A percentile compares a stretch with the other conserved stretches of the same genome.
Evolutionary conservation across 2,888 invertebrate species (phyloP).

Genomic region (Euzophera pinguis): DNA sequence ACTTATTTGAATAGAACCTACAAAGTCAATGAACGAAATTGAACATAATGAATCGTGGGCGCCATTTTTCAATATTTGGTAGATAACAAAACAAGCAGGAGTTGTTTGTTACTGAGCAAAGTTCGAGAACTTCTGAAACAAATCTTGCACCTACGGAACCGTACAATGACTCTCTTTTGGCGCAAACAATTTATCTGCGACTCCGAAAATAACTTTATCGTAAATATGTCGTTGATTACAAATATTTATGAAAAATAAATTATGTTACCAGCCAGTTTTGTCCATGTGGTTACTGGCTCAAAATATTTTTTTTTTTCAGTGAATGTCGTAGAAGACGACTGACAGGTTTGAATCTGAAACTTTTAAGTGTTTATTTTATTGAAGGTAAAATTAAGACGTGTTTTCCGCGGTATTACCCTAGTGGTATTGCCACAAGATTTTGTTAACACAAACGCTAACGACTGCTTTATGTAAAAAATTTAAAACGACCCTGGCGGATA

Average conservation of each 20-base stretch:
- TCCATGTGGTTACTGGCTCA: no score
- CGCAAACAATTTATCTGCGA: slow-evolving; percentile 7
- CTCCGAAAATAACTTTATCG: slow-evolving; percentile 1
- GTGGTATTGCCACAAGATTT: no score
- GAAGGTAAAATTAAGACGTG: no score
- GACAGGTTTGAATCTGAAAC: no score
- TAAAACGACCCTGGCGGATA: no score
- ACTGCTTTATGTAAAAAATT: no score
- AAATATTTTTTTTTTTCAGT: no score
- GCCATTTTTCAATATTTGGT: slow-evolving; percentile 6
- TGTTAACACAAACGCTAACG: no score
- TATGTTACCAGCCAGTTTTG: no score
- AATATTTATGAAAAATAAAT: background rate
- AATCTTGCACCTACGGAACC: slow-evolving; percentile 1
- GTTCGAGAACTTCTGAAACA: background rate
- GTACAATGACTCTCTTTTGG: background rate
- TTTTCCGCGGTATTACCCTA: no score
- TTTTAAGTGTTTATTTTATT: no score
- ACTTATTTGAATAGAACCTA: background rate
- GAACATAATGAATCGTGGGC: slow-evolving; percentile 18
- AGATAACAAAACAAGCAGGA: slow-evolving; percentile 1
- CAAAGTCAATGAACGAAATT: background rate
- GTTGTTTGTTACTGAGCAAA: slow-evolving; percentile 8
- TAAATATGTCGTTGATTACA: background rate
- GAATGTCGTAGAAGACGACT: no score